phyloP scores from a whole-genome alignment of 2,113 vertebrate species.

The Naja naja region DNA sequence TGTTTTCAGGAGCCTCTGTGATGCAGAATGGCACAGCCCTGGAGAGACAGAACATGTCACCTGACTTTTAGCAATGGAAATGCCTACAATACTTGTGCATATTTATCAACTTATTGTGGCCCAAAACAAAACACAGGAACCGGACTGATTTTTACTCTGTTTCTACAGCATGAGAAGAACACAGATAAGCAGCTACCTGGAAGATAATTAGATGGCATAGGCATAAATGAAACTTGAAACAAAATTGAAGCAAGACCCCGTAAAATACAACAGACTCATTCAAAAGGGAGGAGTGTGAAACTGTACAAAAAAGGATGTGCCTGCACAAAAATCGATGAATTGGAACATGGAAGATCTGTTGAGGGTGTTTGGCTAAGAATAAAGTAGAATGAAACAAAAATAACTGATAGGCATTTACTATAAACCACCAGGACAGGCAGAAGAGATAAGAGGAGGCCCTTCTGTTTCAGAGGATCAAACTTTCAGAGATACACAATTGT shows the following conservation, averaged over 20 bases:
- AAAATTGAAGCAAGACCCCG: not conserved
- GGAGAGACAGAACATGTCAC: not conserved
- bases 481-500: not conserved
- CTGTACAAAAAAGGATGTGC: not conserved
- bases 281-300: not conserved
- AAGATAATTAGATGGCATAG: not conserved
- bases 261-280: not conserved
- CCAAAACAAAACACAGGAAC: not conserved
- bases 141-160: not conserved
- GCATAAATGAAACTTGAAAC: not conserved
- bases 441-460: not conserved
- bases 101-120: not conserved
- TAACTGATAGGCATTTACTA: not conserved
- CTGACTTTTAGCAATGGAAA: not conserved
- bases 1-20: not conserved
- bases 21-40: not conserved
- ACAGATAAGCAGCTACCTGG: not conserved
- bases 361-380: not conserved
- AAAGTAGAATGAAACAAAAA: not conserved
- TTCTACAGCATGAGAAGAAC: not conserved
- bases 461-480: not conserved
- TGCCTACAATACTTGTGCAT: not conserved
- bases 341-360: not conserved
- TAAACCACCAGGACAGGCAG: not conserved
- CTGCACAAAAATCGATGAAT: not conserved